Base-by-base conservation (phyloP, 2,113 vertebrate species). In the Arvicanthis niloticus region DNA sequence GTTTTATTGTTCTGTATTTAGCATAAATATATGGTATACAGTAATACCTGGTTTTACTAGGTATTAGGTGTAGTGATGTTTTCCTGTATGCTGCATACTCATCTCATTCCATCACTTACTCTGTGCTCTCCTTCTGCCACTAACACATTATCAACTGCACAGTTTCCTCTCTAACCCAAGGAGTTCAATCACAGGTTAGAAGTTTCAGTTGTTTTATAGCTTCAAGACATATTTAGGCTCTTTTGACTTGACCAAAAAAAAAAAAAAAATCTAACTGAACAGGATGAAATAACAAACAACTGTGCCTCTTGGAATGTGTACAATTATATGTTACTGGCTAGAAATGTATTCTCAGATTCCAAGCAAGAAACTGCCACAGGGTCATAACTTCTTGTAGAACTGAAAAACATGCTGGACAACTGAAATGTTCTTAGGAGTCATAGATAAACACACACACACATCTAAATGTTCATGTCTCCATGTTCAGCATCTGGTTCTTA, bases 151-250 rank as follows among this genome's bases (percentile, higher is more conserved):
- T 67, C 67, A 67, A 62, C 22, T 56, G 1, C 48, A 26, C 29
- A 24, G 93, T 97, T 92, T 89, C 53, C 84, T 92, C 73, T 96
- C 89, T 94, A 91, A 40, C 73, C 37, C n/a, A 48, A 68, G n/a
- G 60, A 90, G 94, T 96, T 96, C 94, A 96, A 60, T 96, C 93
- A 93, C 37, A 95, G 93, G 87, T 97, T 95, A 95, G 75, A 97
- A 85, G 70, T 97, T 95, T 94, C 91, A 94, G 40, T 93, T 97
- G 91, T 92, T 97, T 97, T 96, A 96, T 91, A 91, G 12, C 31
- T 92, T 93, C 76, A 72, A 11, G 76, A 37, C n/a, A 86, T 70
- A 97, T 92, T 89, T 92, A 58, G 19, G 0, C 0, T 72, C 80
- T 96, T 96, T 91, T 37, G 17, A 72, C 65, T 92, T 95, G 91